phyloP scores from a whole-genome alignment of 2,797 vertebrate species.

The Leontocebus nigricollis region DNA sequence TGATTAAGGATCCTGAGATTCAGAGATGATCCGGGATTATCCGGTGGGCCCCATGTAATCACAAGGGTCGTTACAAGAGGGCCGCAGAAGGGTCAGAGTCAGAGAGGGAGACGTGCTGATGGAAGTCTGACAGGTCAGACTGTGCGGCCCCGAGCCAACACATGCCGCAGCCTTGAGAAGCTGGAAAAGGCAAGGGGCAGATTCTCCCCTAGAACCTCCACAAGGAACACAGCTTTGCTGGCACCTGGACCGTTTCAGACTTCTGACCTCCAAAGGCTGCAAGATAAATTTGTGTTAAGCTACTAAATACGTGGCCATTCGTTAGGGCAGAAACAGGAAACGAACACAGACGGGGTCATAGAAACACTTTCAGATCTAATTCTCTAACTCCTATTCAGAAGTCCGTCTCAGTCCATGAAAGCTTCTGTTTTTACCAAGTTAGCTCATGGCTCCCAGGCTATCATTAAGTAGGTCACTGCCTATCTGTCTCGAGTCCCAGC shows the following conservation, averaged over 20 bases:
- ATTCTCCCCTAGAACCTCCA: neutral
- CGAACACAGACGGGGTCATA: neutral
- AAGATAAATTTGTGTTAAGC: neutral
- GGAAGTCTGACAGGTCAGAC: neutral
- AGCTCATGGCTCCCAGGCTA: neutral
- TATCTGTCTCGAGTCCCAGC: neutral
- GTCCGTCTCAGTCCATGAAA: neutral
- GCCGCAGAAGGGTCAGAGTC: neutral
- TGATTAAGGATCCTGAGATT: constrained; percentile 13
- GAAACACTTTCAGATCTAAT: neutral
- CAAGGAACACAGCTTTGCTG: neutral
- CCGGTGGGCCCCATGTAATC: neutral
- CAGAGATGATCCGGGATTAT: constrained; percentile 1
- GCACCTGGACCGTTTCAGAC: neutral
- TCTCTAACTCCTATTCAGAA: neutral
- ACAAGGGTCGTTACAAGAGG: neutral
- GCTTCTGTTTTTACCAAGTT: neutral
- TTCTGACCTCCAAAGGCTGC: neutral
- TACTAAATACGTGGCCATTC: neutral
- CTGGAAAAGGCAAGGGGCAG: neutral
- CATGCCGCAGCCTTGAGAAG: neutral
- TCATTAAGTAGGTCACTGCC: neutral
- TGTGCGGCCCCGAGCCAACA: neutral
- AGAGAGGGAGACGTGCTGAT: neutral
- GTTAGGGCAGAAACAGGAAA: neutral